Evolutionary conservation across 2,888 invertebrate genomes (phyloP).

Genomic region (Eremobia ochroleuca): DNA sequence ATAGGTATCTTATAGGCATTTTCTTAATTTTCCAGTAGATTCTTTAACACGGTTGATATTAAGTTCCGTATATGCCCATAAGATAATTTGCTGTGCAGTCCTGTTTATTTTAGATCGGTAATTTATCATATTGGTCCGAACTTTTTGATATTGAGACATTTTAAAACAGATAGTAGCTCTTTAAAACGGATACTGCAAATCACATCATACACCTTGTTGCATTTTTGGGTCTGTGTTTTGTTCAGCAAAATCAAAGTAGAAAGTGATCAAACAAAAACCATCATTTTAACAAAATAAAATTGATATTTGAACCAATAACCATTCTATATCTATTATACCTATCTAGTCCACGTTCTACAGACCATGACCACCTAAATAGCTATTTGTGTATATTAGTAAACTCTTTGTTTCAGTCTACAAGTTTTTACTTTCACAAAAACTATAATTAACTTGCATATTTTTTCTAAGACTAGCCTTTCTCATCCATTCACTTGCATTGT

Average conservation of each 20-base stretch:
- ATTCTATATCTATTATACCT: slow-evolving; percentile 13
- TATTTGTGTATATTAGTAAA: slow-evolving; percentile 58
- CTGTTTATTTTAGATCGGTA: background rate
- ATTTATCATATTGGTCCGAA: background rate
- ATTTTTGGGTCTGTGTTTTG: background rate
- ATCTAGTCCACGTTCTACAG: slow-evolving; percentile 47
- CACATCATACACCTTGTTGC: background rate
- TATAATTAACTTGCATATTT: slow-evolving; percentile 52
- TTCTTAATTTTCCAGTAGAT: slow-evolving; percentile 16
- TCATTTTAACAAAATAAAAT: background rate
- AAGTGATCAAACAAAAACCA: background rate
- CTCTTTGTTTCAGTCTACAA: slow-evolving; percentile 68
- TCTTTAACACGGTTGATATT: slow-evolving; percentile 8
- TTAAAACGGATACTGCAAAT: background rate
- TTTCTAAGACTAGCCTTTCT: slow-evolving; percentile 61
- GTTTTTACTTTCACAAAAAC: slow-evolving; percentile 68
- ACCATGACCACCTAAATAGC: slow-evolving; percentile 59
- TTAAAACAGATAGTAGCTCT: too few species aligned
- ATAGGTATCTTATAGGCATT: slow-evolving; percentile 34
- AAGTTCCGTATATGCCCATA: background rate
- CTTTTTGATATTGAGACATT: too few species aligned
- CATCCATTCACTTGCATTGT: slow-evolving; percentile 63
- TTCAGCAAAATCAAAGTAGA: background rate
- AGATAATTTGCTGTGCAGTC: background rate
- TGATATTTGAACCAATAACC: background rate